Percentiles rank a stretch among this genome's conserved stretches.
Evolutionary conservation across 2,113 vertebrate genomes (phyloP).

Genomic region (Stercorarius parasiticus): DNA sequence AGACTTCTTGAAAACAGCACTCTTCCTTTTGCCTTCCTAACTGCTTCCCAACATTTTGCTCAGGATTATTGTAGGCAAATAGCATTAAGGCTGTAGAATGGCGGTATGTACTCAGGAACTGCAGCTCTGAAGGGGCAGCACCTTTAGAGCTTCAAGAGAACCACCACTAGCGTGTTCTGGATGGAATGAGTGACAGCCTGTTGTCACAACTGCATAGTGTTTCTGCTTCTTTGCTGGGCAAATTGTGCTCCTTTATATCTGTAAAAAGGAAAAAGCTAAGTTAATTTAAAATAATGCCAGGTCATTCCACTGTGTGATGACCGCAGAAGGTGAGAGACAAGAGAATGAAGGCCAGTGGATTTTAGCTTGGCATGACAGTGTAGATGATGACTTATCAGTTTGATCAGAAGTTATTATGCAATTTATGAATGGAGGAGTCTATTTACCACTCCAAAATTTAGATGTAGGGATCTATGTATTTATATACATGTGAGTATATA

Average conservation of each 20-base stretch:
- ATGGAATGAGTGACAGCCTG: neutral
- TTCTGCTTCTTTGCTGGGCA: neutral
- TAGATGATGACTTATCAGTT: neutral
- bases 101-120: neutral
- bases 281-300: neutral
- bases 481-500: neutral
- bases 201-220: neutral
- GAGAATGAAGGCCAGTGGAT: neutral
- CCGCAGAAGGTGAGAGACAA: neutral
- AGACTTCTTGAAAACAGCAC: neutral
- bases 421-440: neutral
- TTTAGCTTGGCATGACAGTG: neutral
- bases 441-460: neutral
- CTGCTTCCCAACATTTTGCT: neutral
- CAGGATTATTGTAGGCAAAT: neutral
- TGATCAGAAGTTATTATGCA: neutral
- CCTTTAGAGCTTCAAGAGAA: neutral
- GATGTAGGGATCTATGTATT: neutral
- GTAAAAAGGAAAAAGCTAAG: neutral
- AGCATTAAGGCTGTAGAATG: neutral
- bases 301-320: neutral
- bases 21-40: neutral
- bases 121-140: neutral
- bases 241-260: neutral
- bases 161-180: fast-evolving